Evolutionary conservation across 1,140 invertebrate genomes (phyloP), one percentile per base, ranked within the genome.

Genomic region (Colletes gigas): DNA sequence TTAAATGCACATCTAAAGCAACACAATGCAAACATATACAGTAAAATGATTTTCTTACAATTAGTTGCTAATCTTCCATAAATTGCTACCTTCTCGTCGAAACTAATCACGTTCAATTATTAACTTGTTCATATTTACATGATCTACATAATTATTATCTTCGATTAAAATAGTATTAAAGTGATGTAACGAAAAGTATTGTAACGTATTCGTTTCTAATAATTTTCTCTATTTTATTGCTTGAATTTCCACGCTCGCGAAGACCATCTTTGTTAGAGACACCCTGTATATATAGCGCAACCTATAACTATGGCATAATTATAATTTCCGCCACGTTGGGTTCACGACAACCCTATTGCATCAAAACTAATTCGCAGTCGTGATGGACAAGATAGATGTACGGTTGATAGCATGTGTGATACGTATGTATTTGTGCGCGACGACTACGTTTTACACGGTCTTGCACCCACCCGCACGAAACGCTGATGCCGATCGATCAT

Each of bases 321-420:
- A 66, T 79, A 50, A 65, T 79, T 71, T 81, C 57, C 54, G 52
- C 44, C 70, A 52, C 78, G 65, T 67, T 50, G 47, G 19, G 39
- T 62, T 66, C 30, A 62, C n/a, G 59, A 67, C 50, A 41, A 52
- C 30, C 47, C 44, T 39, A 54, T n/a, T 47, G 72, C 62, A 41
- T 84, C 83, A 81, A 83, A 85, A 83, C 72, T 81, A 85, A 85
- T 83, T 85, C 77, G 77, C 70, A 50, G 21, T 59, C 75, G 44
- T 66, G 78, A 66, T 74, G 66, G 77, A 76, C 65, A 57, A 79
- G 52, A 55, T 54, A 41, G 63, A 50, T 54, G 63, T 69, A 78
- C 69, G 30, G 47, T 44, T 52, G 39, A 21, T 50, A n/a, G 41
- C n/a, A 41, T 54, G 44, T 54, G 75, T 15, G 75, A 69, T 52